phyloP scores from a whole-genome alignment of 2,888 invertebrate species.

The Callyntrura guangdongensis region DNA sequence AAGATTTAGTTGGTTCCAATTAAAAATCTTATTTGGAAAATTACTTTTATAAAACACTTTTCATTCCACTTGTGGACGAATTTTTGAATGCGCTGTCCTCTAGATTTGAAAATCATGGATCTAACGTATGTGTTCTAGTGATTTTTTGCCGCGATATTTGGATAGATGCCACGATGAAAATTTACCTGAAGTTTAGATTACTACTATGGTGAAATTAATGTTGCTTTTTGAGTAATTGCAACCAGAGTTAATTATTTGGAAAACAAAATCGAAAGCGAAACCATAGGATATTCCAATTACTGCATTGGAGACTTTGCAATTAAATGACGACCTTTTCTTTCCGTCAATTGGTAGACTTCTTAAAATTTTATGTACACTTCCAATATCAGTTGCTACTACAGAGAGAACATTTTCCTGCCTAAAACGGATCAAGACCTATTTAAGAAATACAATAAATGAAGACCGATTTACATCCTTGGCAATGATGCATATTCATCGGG shows the following conservation, averaged over 20 bases:
- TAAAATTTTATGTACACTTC: background rate
- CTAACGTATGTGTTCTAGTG: background rate
- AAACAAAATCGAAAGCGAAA: background rate
- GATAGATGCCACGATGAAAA: background rate
- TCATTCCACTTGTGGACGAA: background rate
- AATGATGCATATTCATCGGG: background rate
- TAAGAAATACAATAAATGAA: background rate
- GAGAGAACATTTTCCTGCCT: constrained; percentile 8
- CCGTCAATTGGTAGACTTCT: background rate
- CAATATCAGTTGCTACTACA: constrained; percentile 23
- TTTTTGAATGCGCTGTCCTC: background rate
- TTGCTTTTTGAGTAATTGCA: background rate
- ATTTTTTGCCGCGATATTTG: background rate
- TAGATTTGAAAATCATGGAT: background rate
- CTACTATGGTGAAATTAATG: background rate
- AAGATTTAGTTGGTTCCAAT: too few relatives aligned
- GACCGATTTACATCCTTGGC: background rate
- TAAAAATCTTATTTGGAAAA: background rate
- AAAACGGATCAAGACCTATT: background rate
- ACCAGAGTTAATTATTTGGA: background rate
- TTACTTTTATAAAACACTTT: background rate
- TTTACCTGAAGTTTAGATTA: background rate
- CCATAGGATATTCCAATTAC: background rate
- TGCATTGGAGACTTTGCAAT: background rate
- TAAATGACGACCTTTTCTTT: background rate